Percentiles rank a stretch among this genome's conserved stretches.
These are phyloP conservation scores for Melanostoma mellinum DNA, from an alignment of 2,888 invertebrate genomes.

Conservation along the genomic window DNA sequence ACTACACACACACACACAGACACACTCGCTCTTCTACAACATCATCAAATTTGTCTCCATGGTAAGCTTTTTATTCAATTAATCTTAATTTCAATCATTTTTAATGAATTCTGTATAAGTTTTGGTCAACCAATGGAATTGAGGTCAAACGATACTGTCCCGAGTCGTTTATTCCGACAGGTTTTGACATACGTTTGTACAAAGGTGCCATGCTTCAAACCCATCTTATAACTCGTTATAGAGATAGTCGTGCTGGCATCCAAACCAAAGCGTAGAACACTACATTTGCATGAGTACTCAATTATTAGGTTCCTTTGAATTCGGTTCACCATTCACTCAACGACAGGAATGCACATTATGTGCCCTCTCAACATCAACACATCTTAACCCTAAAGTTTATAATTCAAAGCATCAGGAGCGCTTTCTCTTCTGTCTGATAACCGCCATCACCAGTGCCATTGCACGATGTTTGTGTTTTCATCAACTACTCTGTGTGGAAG, in stretches of 20 bases:
- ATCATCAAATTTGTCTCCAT: background rate
- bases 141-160: constrained; percentile 50
- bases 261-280: background rate
- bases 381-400: constrained; percentile 44
- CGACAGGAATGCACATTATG: constrained; percentile 34
- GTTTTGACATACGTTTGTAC: background rate
- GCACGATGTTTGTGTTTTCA: constrained; percentile 22
- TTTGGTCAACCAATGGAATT: constrained; percentile 31
- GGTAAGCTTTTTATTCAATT: constrained; percentile 46
- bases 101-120: constrained; percentile 38
- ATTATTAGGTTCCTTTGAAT: constrained; percentile 70
- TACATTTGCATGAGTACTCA: constrained; percentile 52
- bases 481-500: constrained; percentile 34
- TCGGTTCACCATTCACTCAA: constrained; percentile 64
- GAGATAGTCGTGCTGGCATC: background rate
- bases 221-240: constrained; percentile 11
- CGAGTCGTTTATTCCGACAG: constrained; percentile 12
- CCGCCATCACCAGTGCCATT: constrained; percentile 24
- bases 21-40: background rate
- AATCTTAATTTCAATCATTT: constrained; percentile 61
- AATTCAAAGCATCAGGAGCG: constrained; percentile 54
- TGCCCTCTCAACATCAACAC: background rate
- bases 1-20: too few relatives aligned
- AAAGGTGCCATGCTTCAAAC: constrained; percentile 2
- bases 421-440: background rate